phyloP scores from a whole-genome alignment of 2,113 vertebrate species.

The Promerops cafer region DNA sequence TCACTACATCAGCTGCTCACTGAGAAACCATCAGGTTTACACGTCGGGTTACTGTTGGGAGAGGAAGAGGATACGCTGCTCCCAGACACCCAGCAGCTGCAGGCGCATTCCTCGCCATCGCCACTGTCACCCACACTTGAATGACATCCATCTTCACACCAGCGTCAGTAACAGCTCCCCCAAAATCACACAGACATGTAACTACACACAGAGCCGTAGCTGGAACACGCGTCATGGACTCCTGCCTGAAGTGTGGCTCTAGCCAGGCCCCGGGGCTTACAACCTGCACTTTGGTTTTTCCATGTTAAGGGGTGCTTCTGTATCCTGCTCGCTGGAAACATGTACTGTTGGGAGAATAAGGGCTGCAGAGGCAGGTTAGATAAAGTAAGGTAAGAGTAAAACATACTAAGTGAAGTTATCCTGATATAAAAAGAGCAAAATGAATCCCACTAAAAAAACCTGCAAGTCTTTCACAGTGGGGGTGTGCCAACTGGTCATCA shows the following conservation, averaged over 20 bases:
- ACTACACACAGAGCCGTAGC: rapidly evolving
- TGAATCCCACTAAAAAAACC: neutral
- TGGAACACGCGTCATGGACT: rapidly evolving
- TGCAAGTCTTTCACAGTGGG: neutral
- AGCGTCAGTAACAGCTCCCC: neutral
- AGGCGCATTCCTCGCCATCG: rapidly evolving
- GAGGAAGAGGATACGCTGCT: neutral
- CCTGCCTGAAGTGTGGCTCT: neutral
- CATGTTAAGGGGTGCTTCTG: neutral
- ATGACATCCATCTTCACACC: neutral
- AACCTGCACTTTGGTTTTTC: neutral
- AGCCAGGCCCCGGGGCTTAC: neutral
- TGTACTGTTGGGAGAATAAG: neutral
- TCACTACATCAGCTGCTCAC: neutral
- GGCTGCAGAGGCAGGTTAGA: neutral
- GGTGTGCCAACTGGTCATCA: neutral
- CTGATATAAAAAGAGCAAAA: neutral
- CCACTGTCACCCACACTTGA: neutral
- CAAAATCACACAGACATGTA: rapidly evolving
- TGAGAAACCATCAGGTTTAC: neutral
- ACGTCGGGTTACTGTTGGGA: rapidly evolving
- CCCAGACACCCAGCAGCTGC: neutral
- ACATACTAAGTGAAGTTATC: neutral
- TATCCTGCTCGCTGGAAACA: neutral
- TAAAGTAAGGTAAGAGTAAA: neutral